A percentile compares a stretch with the other conserved stretches of the same genome.
phyloP scores from a whole-genome alignment of 2,888 invertebrate species.

The Gari tellinella region DNA sequence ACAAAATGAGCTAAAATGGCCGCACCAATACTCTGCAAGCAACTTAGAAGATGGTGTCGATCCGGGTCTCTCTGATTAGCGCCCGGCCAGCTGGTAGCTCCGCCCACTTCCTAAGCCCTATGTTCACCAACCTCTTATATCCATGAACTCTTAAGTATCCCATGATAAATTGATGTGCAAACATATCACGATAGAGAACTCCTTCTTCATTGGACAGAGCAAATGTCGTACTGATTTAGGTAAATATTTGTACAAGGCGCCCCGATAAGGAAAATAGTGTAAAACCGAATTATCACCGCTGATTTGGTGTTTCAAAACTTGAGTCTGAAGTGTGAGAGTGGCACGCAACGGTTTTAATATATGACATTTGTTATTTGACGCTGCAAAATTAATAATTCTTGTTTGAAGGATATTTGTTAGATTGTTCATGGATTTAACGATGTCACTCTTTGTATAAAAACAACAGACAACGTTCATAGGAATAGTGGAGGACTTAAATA shows the following conservation, averaged over 20 bases:
- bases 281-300: too few species aligned
- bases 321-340: too few species aligned
- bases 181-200: slow-evolving; percentile 14
- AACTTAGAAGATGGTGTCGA: neutral
- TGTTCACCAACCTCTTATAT: slow-evolving; percentile 9
- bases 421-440: too few species aligned
- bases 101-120: slow-evolving; percentile 9
- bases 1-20: neutral
- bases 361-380: too few species aligned
- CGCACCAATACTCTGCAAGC: too few species aligned
- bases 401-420: too few species aligned
- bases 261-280: slow-evolving; percentile 1
- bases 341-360: too few species aligned
- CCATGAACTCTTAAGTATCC: neutral
- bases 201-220: slow-evolving; percentile 19
- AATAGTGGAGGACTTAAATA: too few species aligned
- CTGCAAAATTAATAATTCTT: too few species aligned
- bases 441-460: too few species aligned
- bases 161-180: slow-evolving; percentile 42
- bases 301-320: too few species aligned
- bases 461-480: too few species aligned
- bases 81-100: neutral
- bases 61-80: slow-evolving; percentile 4
- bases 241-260: slow-evolving; percentile 37
- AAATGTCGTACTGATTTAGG: slow-evolving; percentile 5